Percentiles rank a stretch among this genome's conserved stretches.
Conservation (phyloP, 2,113 vertebrate genomes). For the Ictidomys tridecemlineatus region DNA sequence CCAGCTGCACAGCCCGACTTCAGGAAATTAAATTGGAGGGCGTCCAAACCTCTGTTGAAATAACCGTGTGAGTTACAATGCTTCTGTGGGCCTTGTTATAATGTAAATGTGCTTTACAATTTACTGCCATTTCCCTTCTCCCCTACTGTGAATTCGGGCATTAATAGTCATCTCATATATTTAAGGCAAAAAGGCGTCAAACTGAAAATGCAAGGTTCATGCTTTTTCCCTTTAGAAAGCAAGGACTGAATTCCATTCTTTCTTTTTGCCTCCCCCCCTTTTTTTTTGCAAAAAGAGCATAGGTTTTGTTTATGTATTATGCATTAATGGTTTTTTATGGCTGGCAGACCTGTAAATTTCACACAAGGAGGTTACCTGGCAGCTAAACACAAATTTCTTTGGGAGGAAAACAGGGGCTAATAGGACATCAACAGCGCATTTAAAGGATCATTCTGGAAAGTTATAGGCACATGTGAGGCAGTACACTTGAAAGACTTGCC, state of each 20-base stretch:
- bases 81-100: slow-evolving; percentile 67
- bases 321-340: slow-evolving; percentile 72
- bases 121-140: slow-evolving; percentile 62
- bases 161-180: slow-evolving; percentile 64
- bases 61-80: slow-evolving; percentile 71
- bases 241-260: background rate
- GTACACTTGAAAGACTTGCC: slow-evolving; percentile 11
- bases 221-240: slow-evolving; percentile 65
- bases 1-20: slow-evolving; percentile 82
- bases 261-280: background rate
- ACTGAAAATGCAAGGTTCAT: slow-evolving; percentile 40
- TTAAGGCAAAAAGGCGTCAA: slow-evolving; percentile 68
- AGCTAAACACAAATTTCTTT: slow-evolving; percentile 55
- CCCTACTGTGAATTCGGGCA: slow-evolving; percentile 12
- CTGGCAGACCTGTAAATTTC: slow-evolving; percentile 65
- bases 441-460: slow-evolving; percentile 49
- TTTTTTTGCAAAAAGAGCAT: background rate
- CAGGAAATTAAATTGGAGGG: slow-evolving; percentile 85
- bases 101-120: slow-evolving; percentile 78
- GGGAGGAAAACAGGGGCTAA: slow-evolving; percentile 20
- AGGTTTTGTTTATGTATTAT: slow-evolving; percentile 39
- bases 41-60: slow-evolving; percentile 81
- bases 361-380: slow-evolving; percentile 65
- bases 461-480: background rate
- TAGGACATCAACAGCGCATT: slow-evolving; percentile 59